Base-by-base conservation (phyloP, 2,113 vertebrate genomes). In the Archocentrus centrarchus region DNA sequence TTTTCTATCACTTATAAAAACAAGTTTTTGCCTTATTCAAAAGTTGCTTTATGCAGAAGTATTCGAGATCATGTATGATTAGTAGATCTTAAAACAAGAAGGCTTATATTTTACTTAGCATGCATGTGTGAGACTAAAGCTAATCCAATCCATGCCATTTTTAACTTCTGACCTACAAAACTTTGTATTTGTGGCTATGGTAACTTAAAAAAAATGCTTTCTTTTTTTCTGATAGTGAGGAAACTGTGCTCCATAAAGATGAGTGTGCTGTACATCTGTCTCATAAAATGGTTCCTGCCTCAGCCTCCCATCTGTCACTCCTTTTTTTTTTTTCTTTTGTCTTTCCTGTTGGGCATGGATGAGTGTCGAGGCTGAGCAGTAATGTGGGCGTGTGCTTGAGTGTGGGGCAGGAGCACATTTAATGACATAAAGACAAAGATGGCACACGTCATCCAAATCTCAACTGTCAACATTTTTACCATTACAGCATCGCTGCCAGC, bases 401-500 rank as follows among this genome's bases (percentile, higher is more conserved):
- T 59, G 8, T 60, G 41, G 47, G 37, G 63, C 32, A 57, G 27
- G 35, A 62, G 47, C 3, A 24, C 9, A 39, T 77, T 77, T 75
- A 41, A 62, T 70, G 9, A 61, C 64, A 81, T 75, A 64, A 78
- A 81, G 87, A 81, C 63, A 55, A 15, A 64, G 63, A 75, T 84
- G 41, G 44, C 75, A 47, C 41, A 17, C 10, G 50, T 22, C 77
- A 55, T 66, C 62, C 41, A 64, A 58, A 88, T 85, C 76, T 83
- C 41, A 85, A 81, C 93, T 20, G 27, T 90, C 86, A 79, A 89
- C 91, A 85, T 93, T 89, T 91, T 82, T 82, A 57, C 47, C 20
- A 58, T 87, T 77, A 15, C 78, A 50, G 39, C 68, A 81, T 85
- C 41, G 4, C 53, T 6, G 4, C 22, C 14, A n/a, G 39, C 62